phyloP scores from a whole-genome alignment of 2,113 vertebrate genomes.

The Athene noctua region DNA sequence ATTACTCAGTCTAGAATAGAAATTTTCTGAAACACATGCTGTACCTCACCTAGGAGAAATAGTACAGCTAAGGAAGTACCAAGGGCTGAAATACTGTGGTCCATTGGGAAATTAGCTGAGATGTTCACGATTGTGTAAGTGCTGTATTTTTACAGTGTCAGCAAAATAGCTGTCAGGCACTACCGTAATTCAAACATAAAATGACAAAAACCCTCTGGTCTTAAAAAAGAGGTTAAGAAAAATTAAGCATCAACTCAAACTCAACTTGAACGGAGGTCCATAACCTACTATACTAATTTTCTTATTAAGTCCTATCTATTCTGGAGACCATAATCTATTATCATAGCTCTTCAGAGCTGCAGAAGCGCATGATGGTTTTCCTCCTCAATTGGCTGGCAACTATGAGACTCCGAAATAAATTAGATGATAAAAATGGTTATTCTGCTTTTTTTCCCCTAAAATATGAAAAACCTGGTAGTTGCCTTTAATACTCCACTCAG shows the following conservation, averaged over 20 bases:
- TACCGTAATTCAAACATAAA: background rate
- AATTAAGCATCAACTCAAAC: background rate
- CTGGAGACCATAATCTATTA: background rate
- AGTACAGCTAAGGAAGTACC: background rate
- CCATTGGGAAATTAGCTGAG: background rate
- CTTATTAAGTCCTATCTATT: background rate
- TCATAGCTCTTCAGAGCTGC: background rate
- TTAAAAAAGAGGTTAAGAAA: background rate
- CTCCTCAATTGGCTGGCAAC: background rate
- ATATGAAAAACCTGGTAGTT: background rate
- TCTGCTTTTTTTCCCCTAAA: background rate
- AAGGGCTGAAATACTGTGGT: background rate
- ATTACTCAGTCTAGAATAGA: background rate
- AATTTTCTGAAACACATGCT: background rate
- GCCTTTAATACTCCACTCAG: background rate
- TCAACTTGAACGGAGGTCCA: background rate
- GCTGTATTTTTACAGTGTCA: background rate
- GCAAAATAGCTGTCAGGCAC: background rate
- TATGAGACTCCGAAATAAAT: background rate
- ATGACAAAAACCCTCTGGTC: background rate
- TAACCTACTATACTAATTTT: background rate
- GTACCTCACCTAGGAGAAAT: background rate
- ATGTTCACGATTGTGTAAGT: background rate
- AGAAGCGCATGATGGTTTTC: background rate
- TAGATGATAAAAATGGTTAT: background rate